Conservation (phyloP, 2,888 invertebrate species). For the Homarus gammarus region DNA sequence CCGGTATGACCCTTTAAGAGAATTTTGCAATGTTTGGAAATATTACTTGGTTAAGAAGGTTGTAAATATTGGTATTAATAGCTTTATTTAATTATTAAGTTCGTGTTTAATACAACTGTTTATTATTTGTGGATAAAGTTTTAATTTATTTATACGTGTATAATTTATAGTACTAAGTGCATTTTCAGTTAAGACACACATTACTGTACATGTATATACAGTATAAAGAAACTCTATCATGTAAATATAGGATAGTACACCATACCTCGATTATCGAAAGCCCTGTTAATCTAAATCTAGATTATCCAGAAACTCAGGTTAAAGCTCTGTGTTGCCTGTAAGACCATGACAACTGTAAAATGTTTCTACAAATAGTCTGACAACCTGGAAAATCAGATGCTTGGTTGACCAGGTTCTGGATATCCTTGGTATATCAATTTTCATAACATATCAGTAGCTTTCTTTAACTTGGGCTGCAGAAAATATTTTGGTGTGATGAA, state of each 20-base stretch:
- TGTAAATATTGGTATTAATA: neutral
- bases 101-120: neutral
- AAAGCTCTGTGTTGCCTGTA: neutral
- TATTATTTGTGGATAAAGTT: neutral
- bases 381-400: conserved; percentile 4
- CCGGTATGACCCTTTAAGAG: too few relatives aligned
- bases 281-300: conserved; percentile 4
- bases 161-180: neutral
- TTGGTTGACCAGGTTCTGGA: neutral
- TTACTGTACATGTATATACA: conserved; percentile 4
- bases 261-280: neutral
- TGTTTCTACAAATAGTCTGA: neutral
- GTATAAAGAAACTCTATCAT: neutral
- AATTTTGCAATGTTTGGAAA: neutral
- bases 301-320: conserved; percentile 5
- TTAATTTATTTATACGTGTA: neutral
- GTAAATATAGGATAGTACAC: neutral
- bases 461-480: neutral
- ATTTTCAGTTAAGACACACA: neutral
- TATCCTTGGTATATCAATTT: neutral
- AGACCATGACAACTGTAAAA: neutral
- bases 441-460: conserved; percentile 4
- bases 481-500: neutral
- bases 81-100: neutral
- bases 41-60: neutral